Evolutionary conservation across 2,113 vertebrate species (phyloP), one percentile per base, ranked within the genome.

Genomic region (Rallus limicola): DNA sequence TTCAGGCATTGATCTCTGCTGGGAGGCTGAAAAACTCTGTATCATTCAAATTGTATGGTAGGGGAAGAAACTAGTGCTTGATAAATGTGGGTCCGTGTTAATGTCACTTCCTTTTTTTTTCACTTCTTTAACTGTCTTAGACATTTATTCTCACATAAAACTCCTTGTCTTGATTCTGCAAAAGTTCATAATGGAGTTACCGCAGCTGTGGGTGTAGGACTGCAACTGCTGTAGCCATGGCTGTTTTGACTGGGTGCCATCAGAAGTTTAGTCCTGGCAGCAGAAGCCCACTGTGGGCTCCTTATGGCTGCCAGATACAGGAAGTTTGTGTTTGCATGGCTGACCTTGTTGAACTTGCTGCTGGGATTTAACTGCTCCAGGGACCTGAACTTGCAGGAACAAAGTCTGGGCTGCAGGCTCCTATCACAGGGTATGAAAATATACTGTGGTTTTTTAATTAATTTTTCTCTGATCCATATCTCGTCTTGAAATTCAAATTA

Each of bases 401-500:
- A 50, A 81, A 83, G 68, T 28, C 7, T 72, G 55, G 63, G 53
- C 90, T 88, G 28, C 83, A 60, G 56, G 52, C 53, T 92, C 48
- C 58, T 82, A 9, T 76, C 74, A 65, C 50, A 0, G 4, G 11
- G 1, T 71, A 46, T 87, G 84, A 74, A 91, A 81, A 87, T 76
- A 65, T 14, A 64, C 13, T 36, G 24, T 62, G 20, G 16, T 68
- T 96, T 76, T 62, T 86, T 93, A 76, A 93, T 96, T 92, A 94
- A 28, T 84, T 91, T 92, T 58, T 93, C 63, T 70, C 67, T 42
- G 86, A 94, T 94, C n/a, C 17, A 2, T 71, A 79, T 93, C 80
- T 86, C 21, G 28, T 46, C 21, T 69, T 91, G 77, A 91, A 95
- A 92, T 86, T 78, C 26, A 65, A 79, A 95, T 95, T 88, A 88